Evolutionary conservation across 2,888 invertebrate species (phyloP).

Genomic region (Nomada ruficornis): DNA sequence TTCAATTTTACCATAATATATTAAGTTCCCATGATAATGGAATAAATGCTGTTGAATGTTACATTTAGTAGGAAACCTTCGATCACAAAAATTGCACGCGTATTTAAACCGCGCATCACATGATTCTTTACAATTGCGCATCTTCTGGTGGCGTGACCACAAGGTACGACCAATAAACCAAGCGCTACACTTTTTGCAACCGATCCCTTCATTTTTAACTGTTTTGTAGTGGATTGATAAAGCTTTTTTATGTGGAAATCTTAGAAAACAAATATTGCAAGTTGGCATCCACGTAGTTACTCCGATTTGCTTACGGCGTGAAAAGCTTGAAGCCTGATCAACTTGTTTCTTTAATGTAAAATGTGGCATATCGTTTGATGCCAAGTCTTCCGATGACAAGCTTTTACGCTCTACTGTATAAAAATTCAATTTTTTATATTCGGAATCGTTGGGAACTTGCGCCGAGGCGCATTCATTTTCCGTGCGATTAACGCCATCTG

Average conservation of each 20-base stretch:
- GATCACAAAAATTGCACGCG: slow-evolving; percentile 53
- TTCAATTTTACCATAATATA: neutral
- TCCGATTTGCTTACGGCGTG: too few relatives aligned
- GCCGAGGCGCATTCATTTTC: neutral
- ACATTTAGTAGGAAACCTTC: neutral
- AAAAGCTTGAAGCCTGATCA: too few relatives aligned
- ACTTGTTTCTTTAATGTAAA: too few relatives aligned
- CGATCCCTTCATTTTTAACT: too few relatives aligned
- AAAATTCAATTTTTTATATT: neutral
- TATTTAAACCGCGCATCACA: neutral
- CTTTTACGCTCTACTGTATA: neutral
- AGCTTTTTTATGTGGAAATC: neutral
- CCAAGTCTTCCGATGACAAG: too few relatives aligned
- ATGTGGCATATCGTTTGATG: too few relatives aligned
- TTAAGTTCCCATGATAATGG: slow-evolving; percentile 43
- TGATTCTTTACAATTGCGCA: neutral
- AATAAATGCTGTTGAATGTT: slow-evolving; percentile 61
- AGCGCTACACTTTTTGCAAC: too few relatives aligned
- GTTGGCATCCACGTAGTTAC: too few relatives aligned
- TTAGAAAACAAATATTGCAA: slow-evolving; percentile 27
- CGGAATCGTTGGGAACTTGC: too few relatives aligned
- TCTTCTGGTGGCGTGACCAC: too few relatives aligned
- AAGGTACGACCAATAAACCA: too few relatives aligned
- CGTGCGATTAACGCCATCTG: neutral
- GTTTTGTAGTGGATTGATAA: too few relatives aligned